A percentile compares a stretch with the other conserved stretches of the same genome.
Evolutionary conservation across 2,113 vertebrate genomes (phyloP).

Genomic region (Tauraco erythrolophus): DNA sequence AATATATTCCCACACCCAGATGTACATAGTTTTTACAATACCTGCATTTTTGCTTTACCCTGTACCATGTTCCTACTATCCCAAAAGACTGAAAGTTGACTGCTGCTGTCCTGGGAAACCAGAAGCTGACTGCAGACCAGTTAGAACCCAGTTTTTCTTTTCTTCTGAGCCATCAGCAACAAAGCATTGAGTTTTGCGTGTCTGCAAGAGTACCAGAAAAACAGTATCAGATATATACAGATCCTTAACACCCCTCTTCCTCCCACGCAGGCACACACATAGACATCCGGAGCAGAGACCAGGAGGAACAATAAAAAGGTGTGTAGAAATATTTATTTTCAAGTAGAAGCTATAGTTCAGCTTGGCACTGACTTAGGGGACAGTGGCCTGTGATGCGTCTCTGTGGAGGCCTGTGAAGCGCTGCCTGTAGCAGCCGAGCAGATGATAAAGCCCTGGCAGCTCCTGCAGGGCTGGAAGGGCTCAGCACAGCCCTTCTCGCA

Average conservation of each 20-base stretch:
- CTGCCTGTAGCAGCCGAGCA: not conserved
- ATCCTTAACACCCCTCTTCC: not conserved
- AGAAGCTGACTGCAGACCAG: not conserved
- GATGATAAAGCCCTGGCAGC: not conserved
- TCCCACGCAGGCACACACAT: not conserved
- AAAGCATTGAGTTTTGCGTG: not conserved
- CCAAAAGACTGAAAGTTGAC: not conserved
- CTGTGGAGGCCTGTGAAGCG: not conserved
- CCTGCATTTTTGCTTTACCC: not conserved
- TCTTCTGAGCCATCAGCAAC: not conserved
- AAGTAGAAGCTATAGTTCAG: not conserved
- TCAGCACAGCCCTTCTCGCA: not conserved
- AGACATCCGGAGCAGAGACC: not conserved
- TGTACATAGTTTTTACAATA: not conserved
- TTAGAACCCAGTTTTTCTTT: not conserved
- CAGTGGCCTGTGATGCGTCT: not conserved
- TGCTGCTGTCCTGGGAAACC: not conserved
- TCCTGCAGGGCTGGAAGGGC: conserved; percentile 17
- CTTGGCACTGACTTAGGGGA: not conserved
- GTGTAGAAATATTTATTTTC: not conserved
- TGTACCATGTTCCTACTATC: not conserved
- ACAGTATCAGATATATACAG: not conserved
- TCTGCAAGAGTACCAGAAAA: not conserved
- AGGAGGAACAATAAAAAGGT: not conserved
- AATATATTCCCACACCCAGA: not conserved